Conservation (phyloP, 2,888 invertebrate genomes). For the Antheraea assamensis region DNA sequence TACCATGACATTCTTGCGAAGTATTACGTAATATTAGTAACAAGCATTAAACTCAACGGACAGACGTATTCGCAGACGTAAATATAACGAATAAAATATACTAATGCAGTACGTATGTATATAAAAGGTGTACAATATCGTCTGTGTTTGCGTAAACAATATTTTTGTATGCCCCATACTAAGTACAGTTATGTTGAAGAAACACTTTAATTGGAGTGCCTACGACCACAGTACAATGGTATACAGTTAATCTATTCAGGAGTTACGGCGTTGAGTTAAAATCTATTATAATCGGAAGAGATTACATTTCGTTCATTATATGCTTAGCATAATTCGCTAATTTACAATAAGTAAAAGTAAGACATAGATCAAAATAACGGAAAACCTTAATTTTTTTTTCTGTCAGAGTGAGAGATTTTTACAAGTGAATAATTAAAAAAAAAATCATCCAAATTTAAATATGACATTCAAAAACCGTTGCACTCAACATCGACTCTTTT, state of each 20-base stretch:
- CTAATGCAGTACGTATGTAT: not conserved
- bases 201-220: conserved; percentile 48
- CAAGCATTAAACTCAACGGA: not conserved
- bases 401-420: no score
- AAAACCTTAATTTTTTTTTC: no score
- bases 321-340: no score
- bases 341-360: no score
- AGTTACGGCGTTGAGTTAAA: not conserved
- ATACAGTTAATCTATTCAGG: conserved; percentile 26
- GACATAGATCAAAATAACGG: no score
- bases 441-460: no score
- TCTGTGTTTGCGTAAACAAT: not conserved
- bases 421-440: no score
- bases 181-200: conserved; percentile 47
- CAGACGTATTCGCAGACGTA: not conserved
- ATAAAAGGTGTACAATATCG: not conserved
- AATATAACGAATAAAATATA: not conserved
- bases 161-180: conserved; percentile 1
- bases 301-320: not conserved
- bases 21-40: not conserved
- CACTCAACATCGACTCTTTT: no score
- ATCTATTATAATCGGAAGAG: not conserved
- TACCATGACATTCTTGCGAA: no score
- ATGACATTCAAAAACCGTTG: no score
- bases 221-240: conserved; percentile 24